Evolutionary conservation across 2,113 vertebrate species (phyloP), one percentile per base, ranked within the genome.

Genomic region (Bos taurus): DNA sequence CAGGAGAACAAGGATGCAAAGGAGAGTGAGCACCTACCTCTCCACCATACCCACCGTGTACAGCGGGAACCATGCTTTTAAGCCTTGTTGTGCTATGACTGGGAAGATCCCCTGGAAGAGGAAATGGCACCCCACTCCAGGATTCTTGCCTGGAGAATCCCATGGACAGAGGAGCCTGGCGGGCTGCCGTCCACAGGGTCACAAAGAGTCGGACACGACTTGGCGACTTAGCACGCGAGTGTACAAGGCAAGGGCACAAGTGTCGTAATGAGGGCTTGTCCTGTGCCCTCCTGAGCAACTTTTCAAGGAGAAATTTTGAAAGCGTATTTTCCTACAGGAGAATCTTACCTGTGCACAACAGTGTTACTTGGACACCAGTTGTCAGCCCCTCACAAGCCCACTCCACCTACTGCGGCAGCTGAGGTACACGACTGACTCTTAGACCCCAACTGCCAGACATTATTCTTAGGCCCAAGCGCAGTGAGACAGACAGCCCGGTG

Each of bases 1-100:
- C 6, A 3, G 59, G 0, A 36, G n/a, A 11, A 33, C 30, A 16
- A 52, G 12, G 50, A 6, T 2, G 59, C 52, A 17, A 46, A 15
- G 48, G 23, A 46, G 6, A 15, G 40, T 3, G 43, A 2, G 17
- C 26, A 3, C 4, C 16, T 19, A 5, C 4, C 30, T 62, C 0
- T 6, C n/a, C 14, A 0, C 21, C 30, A 25, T 3, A 0, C 8
- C 13, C 5, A 21, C 1, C 1, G 0, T 0, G 81, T 0, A 5
- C 33, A 5, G 52, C 11, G 2, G 57, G 23, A 8, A 0, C 1
- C 1, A 6, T 0, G 30, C 11, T 12, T 5, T 16, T 2, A 7
- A 4, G 12, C 16, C 5, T 4, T 13, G 13, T 10, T 2, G 12
- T 3, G 28, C 23, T 12, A 4, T 28, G 26, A 13, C 3, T 3